Evolutionary conservation across 2,888 invertebrate species (phyloP), one percentile per base, ranked within the genome.

Genomic region (Pyrrhia umbra): DNA sequence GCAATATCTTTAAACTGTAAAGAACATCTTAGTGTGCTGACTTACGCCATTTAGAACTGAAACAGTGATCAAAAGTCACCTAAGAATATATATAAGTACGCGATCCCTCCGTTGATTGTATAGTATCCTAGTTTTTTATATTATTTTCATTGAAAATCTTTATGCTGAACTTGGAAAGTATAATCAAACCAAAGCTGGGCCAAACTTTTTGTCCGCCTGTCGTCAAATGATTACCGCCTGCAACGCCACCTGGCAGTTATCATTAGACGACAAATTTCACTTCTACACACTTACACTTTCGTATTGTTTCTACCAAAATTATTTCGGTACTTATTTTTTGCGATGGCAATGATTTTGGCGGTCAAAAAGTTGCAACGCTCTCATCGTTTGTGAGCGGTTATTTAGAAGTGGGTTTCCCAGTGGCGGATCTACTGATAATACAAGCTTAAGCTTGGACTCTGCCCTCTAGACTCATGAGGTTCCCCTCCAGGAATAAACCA

Each of bases 381-480:
- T 52, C 42, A 51, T 47, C 34, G 27, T 27, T 42, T 40, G 50
- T 50, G 49, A 50, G 40, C 15, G n/a, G n/a, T n/a, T 34, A n/a
- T 42, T 49, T 39, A 47, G 42, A 39, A 47, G 56, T 49, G 61
- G 39, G 51, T 30, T 43, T 52, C 75, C 59, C 59, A 59, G 73
- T 72, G 66, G 68, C 68, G 68, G 68, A 60, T 51, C 42, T 15
- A 66, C 34, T 37, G 1, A 42, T 18, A 58, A 20, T 49, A 15
- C 13, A 27, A 37, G 34, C 40, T 6, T 6, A n/a, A 49, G 50
- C 30, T 55, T 55, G 50, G 10, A 30, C 43, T 66, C 50, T 13
- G 23, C 39, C 59, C 68, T 65, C 50, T 21, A 47, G 57, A 73
- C 69, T 73, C 73, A 52, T 40, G 67, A 74, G 72, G 50, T 68